Evolutionary conservation across 2,888 invertebrate species (phyloP), one percentile per base, ranked within the genome.

Genomic region (Ferdinandea cuprea): DNA sequence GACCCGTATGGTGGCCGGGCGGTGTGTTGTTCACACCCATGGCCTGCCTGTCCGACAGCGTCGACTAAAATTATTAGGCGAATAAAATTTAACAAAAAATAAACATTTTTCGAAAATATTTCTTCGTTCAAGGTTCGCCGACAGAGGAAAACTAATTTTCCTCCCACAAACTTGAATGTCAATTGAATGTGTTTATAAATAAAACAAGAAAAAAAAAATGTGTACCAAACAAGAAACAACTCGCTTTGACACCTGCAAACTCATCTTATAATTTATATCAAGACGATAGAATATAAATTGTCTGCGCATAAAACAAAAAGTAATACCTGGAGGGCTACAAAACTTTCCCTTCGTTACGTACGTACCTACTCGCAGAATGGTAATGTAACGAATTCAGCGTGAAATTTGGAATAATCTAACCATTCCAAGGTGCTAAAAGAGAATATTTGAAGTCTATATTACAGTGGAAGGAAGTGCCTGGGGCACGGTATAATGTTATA

Each of bases 71-170:
- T 78, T 65, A 59, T 78, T 78, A 40, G n/a, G 13, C 44, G 44
- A 66, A 79, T 79, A 50, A 73, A 74, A 74, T 80, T 61, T 52
- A 48, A 59, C 25, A 37, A 42, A 68, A 66, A 61, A 79, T 52
- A 73, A 73, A 79, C 50, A 79, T 61, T 66, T n/a, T 50, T 59
- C 7, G 32, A 52, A 66, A 52, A 48, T 48, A 68, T 68, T 63
- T 74, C 7, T 32, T 61, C 61, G 48, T 19, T 44, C 79, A 68
- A 61, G 61, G 54, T 32, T 61, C 46, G n/a, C 44, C 35, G 44
- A 30, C 35, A 37, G 52, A 21, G 40, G 52, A 54, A 66, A 59
- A 79, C 50, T 50, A 78, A 61, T 40, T 66, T 52, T 59, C 30
- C 28, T 19, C 44, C 71, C 52, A 8, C 59, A 56, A 40, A 54